A percentile compares a stretch with the other conserved stretches of the same genome.
These are phyloP conservation scores for Neodon shergylaensis DNA, from an alignment of 2,113 vertebrate species.

Conservation along the genomic window DNA sequence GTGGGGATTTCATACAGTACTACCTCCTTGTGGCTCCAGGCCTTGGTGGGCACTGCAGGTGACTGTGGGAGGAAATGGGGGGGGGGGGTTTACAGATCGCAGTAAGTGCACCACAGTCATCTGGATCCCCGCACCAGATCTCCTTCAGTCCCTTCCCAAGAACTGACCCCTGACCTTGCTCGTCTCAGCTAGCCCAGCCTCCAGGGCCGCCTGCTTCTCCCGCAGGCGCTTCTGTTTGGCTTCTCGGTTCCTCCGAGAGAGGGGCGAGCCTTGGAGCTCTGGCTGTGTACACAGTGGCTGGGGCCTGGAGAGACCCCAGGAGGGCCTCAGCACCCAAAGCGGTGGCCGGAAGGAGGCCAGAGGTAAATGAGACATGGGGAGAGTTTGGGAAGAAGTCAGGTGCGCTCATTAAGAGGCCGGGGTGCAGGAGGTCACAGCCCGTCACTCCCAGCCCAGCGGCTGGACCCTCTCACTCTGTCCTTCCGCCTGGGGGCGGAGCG, in stretches of 20 bases:
- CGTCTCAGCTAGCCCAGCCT: slow-evolving; percentile 4
- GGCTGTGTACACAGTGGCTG: slow-evolving; percentile 50
- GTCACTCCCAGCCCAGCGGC: background rate
- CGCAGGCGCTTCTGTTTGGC: slow-evolving; percentile 77
- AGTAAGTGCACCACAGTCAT: background rate
- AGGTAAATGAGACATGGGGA: slow-evolving; percentile 64
- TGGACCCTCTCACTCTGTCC: background rate
- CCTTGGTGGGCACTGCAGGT: slow-evolving; percentile 39
- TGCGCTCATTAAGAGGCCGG: background rate
- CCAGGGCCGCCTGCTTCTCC: slow-evolving; percentile 68
- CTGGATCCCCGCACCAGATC: background rate
- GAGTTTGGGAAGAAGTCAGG: background rate
- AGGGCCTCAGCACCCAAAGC: slow-evolving; percentile 38
- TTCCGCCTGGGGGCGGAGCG: background rate
- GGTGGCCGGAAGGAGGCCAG: slow-evolving; percentile 41
- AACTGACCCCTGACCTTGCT: slow-evolving; percentile 63
- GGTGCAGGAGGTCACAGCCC: background rate
- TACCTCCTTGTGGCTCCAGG: slow-evolving; percentile 72
- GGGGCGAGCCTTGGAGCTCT: background rate
- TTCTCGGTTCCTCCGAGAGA: slow-evolving; percentile 70
- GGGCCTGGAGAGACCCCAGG: background rate
- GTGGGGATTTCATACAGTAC: slow-evolving; percentile 79
- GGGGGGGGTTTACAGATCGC: background rate
- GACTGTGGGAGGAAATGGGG: slow-evolving; percentile 9
- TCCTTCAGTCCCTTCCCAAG: background rate